A percentile compares a stretch with the other conserved stretches of the same genome.
Evolutionary conservation across 2,113 vertebrate genomes (phyloP).

Genomic region (Myotis yumanensis): DNA sequence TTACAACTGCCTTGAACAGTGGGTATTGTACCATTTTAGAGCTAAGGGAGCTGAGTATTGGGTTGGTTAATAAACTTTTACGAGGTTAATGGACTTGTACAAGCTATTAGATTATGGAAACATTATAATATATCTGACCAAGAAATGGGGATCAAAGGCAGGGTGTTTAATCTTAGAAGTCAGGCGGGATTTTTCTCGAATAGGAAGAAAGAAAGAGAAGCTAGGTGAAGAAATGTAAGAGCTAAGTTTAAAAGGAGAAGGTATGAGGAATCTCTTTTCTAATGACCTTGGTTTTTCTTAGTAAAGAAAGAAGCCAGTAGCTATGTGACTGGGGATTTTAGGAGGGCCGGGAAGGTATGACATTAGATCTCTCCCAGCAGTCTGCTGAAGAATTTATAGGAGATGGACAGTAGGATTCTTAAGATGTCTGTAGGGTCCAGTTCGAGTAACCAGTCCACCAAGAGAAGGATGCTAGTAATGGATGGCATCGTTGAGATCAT

Average conservation of each 20-base stretch:
- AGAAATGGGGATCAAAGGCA: not conserved
- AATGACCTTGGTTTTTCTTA: not conserved
- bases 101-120: not conserved
- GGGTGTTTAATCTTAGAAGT: not conserved
- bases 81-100: not conserved
- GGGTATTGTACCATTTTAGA: not conserved
- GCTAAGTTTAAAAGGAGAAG: not conserved
- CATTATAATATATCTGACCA: not conserved
- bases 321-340: not conserved
- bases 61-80: not conserved
- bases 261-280: not conserved
- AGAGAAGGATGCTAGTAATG: not conserved
- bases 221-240: not conserved
- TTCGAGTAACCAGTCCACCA: not conserved
- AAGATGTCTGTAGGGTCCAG: not conserved
- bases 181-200: conserved; percentile 23
- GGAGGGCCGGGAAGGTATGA: not conserved
- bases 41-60: not conserved
- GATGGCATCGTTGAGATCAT: not conserved
- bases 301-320: not conserved
- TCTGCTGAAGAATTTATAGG: not conserved
- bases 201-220: not conserved
- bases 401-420: not conserved
- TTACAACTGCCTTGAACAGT: not conserved
- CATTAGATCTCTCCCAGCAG: not conserved